Evolutionary conservation across 2,113 vertebrate genomes (phyloP), one percentile per base, ranked within the genome.

Genomic region (Urocynchramus pylzowi): DNA sequence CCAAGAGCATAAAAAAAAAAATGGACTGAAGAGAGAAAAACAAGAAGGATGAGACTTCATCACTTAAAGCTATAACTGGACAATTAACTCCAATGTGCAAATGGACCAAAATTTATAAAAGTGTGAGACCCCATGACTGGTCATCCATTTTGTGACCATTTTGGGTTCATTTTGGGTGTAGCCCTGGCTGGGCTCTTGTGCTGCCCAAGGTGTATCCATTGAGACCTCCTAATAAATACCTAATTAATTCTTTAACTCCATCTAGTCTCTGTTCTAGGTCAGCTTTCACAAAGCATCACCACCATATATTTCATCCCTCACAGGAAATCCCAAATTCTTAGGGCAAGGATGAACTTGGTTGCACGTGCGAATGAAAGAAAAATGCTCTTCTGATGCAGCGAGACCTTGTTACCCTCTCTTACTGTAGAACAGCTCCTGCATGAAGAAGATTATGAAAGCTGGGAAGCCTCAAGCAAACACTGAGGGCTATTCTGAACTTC

Each of bases 81-180:
- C 10, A 60, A 60, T 60, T 26, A 60, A 26, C 7, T 60, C 16
- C 16, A 60, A 37, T 12, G 18, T 60, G 5, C 23, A 37, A 37
- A 37, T 4, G 57, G 23, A 37, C 2, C n/a, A 59, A 16, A 26
- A 59, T 10, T 37, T 37, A 26, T 2, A 26, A 26, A 11, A 59
- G n/a, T 26, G 57, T 4, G n/a, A 26, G 57, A 60, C 16, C 7
- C 23, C 0, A 3, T 37, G n/a, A 59, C 16, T 1, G 0, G 7
- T 17, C 5, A 1, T 18, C 7, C 57, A 26, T 37, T 60, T 60
- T 60, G n/a, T 17, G 23, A 37, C n/a, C 23, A 17, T 60, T 60
- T 60, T 37, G n/a, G 22, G 23, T 37, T 59, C 10, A 17, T 37
- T n/a, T 8, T 17, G 57, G 57, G n/a, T 37, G 16, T 2, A 59